A percentile compares a stretch with the other conserved stretches of the same genome.
These are phyloP conservation scores for Heliconius cydno DNA, from an alignment of 2,888 invertebrate species.

Conservation along the genomic window DNA sequence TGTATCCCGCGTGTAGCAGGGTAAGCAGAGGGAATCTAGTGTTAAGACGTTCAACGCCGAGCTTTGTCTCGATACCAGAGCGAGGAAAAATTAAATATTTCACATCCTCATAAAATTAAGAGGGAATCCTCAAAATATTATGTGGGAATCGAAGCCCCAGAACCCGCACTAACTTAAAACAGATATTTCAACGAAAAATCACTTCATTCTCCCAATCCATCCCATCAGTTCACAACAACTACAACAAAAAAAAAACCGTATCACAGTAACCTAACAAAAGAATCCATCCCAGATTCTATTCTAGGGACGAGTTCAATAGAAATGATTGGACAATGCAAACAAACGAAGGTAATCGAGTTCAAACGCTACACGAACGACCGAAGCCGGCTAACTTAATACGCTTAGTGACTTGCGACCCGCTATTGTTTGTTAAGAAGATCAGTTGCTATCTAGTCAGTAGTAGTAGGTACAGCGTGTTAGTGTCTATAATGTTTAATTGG, in stretches of 20 bases:
- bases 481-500: slow-evolving; percentile 1
- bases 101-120: neutral
- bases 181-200: neutral
- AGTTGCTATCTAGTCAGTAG: neutral
- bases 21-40: neutral
- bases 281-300: neutral
- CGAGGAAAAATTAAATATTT: neutral
- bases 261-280: neutral
- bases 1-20: neutral
- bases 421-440: slow-evolving; percentile 26
- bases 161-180: too few relatives aligned
- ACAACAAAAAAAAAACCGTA: neutral
- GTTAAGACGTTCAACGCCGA: neutral
- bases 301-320: slow-evolving; percentile 1
- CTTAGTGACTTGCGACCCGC: slow-evolving; percentile 27
- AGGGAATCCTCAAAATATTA: too few relatives aligned
- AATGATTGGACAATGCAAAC: neutral
- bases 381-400: slow-evolving; percentile 36
- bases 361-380: slow-evolving; percentile 30
- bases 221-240: neutral
- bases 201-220: neutral
- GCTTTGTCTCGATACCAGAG: neutral
- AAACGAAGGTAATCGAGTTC: slow-evolving; percentile 30
- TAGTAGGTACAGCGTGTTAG: neutral
- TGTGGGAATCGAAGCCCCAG: too few relatives aligned